These are phyloP conservation scores for Pterocles orientalis DNA, from an alignment of 2,113 vertebrate genomes.

Conservation along the genomic window DNA sequence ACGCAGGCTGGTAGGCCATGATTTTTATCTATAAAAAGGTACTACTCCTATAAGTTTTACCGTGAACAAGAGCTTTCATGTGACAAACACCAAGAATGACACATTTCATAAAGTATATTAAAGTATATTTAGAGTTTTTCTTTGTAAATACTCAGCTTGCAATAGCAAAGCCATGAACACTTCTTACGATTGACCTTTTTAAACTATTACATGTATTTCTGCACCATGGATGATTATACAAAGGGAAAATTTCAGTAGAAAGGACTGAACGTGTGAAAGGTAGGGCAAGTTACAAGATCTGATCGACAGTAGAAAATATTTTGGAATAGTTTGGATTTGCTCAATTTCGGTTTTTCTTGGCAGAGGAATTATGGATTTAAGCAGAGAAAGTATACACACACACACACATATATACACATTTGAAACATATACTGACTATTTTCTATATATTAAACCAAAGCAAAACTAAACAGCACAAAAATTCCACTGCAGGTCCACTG, in stretches of 20 bases:
- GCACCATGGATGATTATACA: background rate
- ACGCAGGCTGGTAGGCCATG: background rate
- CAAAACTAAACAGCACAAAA: background rate
- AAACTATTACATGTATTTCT: background rate
- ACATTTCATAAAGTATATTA: background rate
- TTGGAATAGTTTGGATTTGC: background rate
- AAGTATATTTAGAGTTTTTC: background rate
- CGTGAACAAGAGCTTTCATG: background rate
- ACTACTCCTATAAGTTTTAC: background rate
- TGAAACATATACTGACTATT: background rate
- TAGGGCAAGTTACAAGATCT: background rate
- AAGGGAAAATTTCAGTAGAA: background rate
- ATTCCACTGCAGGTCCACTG: background rate
- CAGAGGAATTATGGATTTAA: background rate
- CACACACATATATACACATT: background rate
- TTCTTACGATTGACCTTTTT: background rate
- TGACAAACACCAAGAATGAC: background rate
- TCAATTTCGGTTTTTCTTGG: background rate
- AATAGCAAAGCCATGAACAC: fast-evolving
- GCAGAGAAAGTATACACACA: background rate
- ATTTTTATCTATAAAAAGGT: background rate
- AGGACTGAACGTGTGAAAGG: background rate
- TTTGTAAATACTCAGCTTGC: background rate
- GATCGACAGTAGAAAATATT: background rate
- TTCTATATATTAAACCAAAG: background rate